phyloP scores from a whole-genome alignment of 2,797 vertebrate species.

The Capromys pilorides region DNA sequence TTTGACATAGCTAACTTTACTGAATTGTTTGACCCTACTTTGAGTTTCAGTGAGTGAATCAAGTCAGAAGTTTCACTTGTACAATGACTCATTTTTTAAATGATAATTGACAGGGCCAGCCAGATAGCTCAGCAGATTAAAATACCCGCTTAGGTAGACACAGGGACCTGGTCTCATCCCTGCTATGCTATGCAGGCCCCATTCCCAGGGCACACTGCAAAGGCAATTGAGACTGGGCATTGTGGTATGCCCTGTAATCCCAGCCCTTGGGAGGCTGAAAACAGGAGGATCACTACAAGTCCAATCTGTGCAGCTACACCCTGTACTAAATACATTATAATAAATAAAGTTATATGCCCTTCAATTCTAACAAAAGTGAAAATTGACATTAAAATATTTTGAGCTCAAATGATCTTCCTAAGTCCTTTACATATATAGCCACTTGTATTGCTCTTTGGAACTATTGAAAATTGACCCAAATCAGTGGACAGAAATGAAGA shows the following conservation, averaged over 20 bases:
- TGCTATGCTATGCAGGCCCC: no score
- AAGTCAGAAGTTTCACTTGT: background rate
- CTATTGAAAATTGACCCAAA: background rate
- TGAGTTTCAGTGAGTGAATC: constrained; percentile 25
- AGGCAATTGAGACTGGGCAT: no score
- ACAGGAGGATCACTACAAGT: no score
- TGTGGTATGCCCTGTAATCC: no score
- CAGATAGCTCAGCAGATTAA: no score
- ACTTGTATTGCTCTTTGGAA: background rate
- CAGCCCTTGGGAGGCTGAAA: no score
- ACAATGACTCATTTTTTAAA: background rate
- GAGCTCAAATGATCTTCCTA: background rate
- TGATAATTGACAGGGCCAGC: background rate
- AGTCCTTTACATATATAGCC: background rate
- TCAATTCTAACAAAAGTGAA: background rate
- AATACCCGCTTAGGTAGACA: no score
- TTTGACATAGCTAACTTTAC: constrained; percentile 5
- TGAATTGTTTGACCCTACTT: background rate
- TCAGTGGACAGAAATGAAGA: background rate
- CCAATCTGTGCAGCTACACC: no score
- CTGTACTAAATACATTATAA: no score
- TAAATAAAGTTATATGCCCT: no score
- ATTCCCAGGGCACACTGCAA: no score
- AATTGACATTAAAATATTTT: background rate
- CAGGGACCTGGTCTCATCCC: no score